Evolutionary conservation across 2,113 vertebrate genomes (phyloP).

Genomic region (Eudyptes chrysolophus): DNA sequence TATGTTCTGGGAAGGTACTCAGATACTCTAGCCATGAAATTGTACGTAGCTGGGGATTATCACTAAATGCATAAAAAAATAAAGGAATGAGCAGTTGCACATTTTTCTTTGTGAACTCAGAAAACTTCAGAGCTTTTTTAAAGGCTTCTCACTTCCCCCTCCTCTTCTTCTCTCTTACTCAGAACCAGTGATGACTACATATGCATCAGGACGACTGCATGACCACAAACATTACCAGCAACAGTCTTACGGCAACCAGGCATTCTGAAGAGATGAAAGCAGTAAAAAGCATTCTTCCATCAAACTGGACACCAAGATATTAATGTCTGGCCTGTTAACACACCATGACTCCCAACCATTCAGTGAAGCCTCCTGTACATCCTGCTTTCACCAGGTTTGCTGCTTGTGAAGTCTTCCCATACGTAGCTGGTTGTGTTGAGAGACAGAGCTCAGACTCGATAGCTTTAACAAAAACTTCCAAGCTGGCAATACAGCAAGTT

Average conservation of each 20-base stretch:
- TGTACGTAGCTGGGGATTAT: not conserved
- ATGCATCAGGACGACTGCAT: not conserved
- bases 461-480: not conserved
- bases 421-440: not conserved
- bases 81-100: not conserved
- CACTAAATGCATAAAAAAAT: not conserved
- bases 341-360: not conserved
- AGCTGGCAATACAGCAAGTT: not conserved
- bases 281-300: not conserved
- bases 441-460: not conserved
- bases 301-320: not conserved
- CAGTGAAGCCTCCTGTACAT: not conserved
- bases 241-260: not conserved
- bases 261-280: not conserved
- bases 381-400: not conserved
- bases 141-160: conserved; percentile 31
- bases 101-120: not conserved
- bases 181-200: not conserved
- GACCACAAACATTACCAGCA: conserved; percentile 24
- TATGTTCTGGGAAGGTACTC: not conserved
- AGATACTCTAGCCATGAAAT: not conserved
- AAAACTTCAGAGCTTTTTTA: not conserved
- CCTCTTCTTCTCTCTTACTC: not conserved
- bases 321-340: not conserved
- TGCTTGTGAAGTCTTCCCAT: not conserved